Evolutionary conservation across 2,888 invertebrate genomes (phyloP), one percentile per base, ranked within the genome.

Genomic region (Apamea epomidion): DNA sequence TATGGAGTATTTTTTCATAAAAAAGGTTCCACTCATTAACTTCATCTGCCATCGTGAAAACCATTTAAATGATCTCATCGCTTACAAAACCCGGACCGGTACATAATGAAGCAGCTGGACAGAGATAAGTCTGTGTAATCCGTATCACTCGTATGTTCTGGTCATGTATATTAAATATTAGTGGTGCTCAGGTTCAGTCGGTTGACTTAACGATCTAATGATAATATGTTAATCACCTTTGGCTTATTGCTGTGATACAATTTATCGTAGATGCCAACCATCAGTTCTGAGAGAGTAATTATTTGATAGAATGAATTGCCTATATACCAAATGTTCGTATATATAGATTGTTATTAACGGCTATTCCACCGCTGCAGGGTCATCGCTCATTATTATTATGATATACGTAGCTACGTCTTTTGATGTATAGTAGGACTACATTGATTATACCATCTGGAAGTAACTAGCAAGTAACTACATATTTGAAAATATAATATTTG

Each of bases 21-120:
- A 85, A 74, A 42, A n/a, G 62, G 25, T 69, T 78, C 42, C 51
- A 68, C 74, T 84, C 71, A 82, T 84, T 77, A 76, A 54, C 69
- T 82, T 60, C 37, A 58, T 72, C 6, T 72, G 18, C 37, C 81
- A 70, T 37, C 18, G 32, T 37, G 60, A 76, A 80, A 77, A 80
- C 67, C 65, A 80, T 80, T 75, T 69, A 75, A 76, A 82, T 80
- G 54, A 73, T 69, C 58, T 83, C 70, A 64, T 81, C 83, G 70
- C 71, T 83, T 83, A 81, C 78, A 87, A 88, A 87, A 71, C 62
- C 62, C 42, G 73, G 62, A 58, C 21, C 25, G 54, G 72, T 85
- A 85, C 88, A 83, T 90, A 88, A 91, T 90, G 89, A 88, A 91
- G 82, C 88, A 89, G 86, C 83, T 90, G 90, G 88, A 88, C 87